These are phyloP conservation scores for Enteromius fasciolatus DNA, from an alignment of 2,797 vertebrate genomes.

Conservation along the genomic window DNA sequence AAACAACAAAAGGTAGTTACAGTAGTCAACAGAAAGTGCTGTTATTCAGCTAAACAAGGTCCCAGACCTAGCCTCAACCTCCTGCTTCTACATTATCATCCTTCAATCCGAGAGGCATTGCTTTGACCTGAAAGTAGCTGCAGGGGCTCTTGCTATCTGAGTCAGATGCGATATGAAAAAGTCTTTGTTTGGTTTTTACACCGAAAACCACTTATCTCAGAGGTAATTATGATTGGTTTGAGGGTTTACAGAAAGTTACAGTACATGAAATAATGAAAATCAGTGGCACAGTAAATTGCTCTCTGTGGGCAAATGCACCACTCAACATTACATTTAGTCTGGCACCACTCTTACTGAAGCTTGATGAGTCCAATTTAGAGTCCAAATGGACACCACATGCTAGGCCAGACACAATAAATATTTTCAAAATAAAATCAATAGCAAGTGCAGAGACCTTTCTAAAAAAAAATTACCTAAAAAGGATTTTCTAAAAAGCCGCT, in stretches of 20 bases:
- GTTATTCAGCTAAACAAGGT: background rate
- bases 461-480: background rate
- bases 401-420: conserved; percentile 55
- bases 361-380: conserved; percentile 36
- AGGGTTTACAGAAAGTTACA: conserved; percentile 29
- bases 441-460: conserved; percentile 13
- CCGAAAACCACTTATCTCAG: conserved; percentile 12
- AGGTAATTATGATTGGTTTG: conserved; percentile 39
- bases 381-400: conserved; percentile 48
- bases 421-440: conserved; percentile 55
- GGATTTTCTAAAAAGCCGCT: background rate
- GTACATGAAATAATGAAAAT: conserved; percentile 52
- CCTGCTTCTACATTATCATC: background rate
- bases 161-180: conserved; percentile 12
- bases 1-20: background rate
- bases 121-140: conserved; percentile 2
- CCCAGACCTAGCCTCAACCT: background rate
- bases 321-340: conserved; percentile 59
- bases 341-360: conserved; percentile 40
- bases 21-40: background rate
- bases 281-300: conserved; percentile 56
- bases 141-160: background rate
- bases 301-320: conserved; percentile 46
- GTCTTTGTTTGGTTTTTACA: conserved; percentile 25
- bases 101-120: background rate